A percentile compares a stretch with the other conserved stretches of the same genome.
Evolutionary conservation across 2,113 vertebrate species (phyloP).

Genomic region (Nesogale talazaci): DNA sequence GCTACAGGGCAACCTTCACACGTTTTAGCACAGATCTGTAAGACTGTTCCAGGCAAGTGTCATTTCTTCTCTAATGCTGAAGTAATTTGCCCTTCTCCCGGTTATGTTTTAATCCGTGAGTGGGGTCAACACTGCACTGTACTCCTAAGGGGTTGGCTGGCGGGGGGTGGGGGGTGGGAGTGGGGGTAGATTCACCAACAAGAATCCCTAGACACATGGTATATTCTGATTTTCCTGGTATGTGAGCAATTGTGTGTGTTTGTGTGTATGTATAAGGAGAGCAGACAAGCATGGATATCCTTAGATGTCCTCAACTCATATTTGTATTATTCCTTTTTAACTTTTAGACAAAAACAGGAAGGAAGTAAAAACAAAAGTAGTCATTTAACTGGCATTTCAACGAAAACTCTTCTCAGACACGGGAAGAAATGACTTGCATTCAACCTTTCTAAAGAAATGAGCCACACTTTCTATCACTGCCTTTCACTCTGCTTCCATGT

Average conservation of each 20-base stretch:
- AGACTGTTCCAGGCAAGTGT: background rate
- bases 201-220: background rate
- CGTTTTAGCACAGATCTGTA: background rate
- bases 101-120: constrained; percentile 5
- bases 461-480: background rate
- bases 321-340: background rate
- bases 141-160: background rate
- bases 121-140: background rate
- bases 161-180: no score
- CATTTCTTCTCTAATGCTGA: constrained; percentile 8
- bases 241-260: background rate
- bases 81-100: background rate
- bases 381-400: background rate
- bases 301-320: background rate
- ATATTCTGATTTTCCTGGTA: background rate
- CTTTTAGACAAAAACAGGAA: constrained; percentile 15
- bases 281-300: background rate
- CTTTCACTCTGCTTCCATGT: constrained; percentile 32
- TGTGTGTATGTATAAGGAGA: background rate
- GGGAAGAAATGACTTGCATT: background rate
- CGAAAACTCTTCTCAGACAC: background rate
- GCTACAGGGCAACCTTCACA: background rate
- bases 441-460: constrained; percentile 20
- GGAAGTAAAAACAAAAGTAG: background rate
- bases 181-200: no score